Evolutionary conservation across 2,797 vertebrate species (phyloP), one percentile per base, ranked within the genome.

Genomic region (Gallinago solitaria): DNA sequence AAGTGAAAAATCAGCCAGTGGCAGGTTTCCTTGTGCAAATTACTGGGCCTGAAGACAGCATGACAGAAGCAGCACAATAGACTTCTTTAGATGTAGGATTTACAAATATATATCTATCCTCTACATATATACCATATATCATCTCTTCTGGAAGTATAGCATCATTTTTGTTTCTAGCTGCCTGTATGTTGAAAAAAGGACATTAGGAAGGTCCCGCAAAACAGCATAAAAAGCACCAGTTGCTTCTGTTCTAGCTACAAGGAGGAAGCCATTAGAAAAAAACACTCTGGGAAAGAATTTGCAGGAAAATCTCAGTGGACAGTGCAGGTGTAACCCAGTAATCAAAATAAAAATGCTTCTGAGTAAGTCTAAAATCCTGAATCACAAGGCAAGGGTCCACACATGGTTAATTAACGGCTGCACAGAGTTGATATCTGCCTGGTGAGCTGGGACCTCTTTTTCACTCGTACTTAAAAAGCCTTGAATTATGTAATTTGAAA

Each of bases 51-150:
- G 56, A 67, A 68, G 28, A 45, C 12, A 87, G 13, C 33, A 6
- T 33, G 53, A 16, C n/a, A 76, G 59, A 64, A n/a, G 17, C 17
- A 92, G 8, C 18, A 12, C 2, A 12, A 37, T 20, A 45, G 30
- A 18, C 27, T 60, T 90, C 35, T 67, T 78, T 21, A 68, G 27
- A 87, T n/a, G 35, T 1, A 63, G 43, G 57, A 39, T 43, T 83
- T 70, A 32, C 4, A 65, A 65, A 32, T 9, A 21, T 8, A 30
- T 63, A 12, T n/a, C 9, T 43, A 2, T 56, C 28, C 60, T 61
- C 27, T 78, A 16, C 1, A 3, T 25, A 5, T 28, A 14, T 25
- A 33, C 15, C 1, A 2, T 19, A 23, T 20, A 7, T 57, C 1
- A 0, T 50, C 19, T 61, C 32, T 65, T 68, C 54, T 92, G 63